Evolutionary conservation across 2,113 vertebrate genomes (phyloP), one percentile per base, ranked within the genome.

Genomic region (Malurus elegans): DNA sequence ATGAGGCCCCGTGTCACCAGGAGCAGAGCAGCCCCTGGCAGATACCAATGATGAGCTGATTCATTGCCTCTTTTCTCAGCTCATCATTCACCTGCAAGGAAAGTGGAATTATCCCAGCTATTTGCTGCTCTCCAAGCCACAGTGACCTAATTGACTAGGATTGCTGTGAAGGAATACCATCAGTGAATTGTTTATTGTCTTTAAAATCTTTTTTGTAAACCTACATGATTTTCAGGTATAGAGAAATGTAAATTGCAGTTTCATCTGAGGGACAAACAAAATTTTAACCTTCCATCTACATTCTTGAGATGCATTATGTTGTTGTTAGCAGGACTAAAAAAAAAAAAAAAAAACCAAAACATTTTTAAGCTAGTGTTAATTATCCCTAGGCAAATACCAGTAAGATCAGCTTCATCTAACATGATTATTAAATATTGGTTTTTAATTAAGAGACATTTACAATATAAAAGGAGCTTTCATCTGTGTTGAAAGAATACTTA

Each of bases 361-460:
- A 34, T 79, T 88, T 96, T 82, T 94, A 48, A 36, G 38, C 21
- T 75, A 93, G 13, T 88, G 26, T 82, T 95, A 97, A 90, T 93
- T 97, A 94, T 76, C 48, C 40, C 36, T 79, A 71, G 60, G 38
- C 79, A 96, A 93, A 40, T 73, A 90, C 34, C 60, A 95, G 64
- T 92, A 93, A 93, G 32, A 93, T 14, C 29, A 90, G 10, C 26
- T 96, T 90, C 18, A 78, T 51, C 67, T 90, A 95, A 83, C 36
- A 25, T 76, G 25, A 96, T 92, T 88, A 96, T 95, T 94, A 95
- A 95, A 88, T 92, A 45, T 78, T 88, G 80, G 50, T 89, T 96
- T 97, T 83, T 96, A 97, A 97, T 97, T 97, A 96, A 94, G 92
- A 91, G 31, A 12, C 57, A 96, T 96, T 98, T 96, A 71, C 58